Percentiles rank a stretch among this genome's conserved stretches.
phyloP scores from a whole-genome alignment of 2,888 invertebrate species.

The Caenorhabditis doughertyi region DNA sequence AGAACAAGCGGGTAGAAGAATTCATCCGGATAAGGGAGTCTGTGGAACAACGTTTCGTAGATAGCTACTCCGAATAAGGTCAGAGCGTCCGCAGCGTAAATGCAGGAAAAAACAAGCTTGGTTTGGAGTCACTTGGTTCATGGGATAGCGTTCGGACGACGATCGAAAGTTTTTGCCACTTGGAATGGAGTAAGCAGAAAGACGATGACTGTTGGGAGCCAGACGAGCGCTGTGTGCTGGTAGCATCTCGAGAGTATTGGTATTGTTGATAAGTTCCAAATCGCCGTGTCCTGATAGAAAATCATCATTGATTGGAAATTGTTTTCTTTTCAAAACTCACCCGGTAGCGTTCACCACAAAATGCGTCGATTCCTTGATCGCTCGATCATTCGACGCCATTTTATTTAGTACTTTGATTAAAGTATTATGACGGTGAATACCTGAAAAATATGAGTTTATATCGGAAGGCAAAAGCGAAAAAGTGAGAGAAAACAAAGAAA shows the following conservation, averaged over 20 bases:
- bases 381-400: background rate
- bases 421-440: slow-evolving; percentile 2
- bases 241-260: slow-evolving; percentile 94
- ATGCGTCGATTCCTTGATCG: slow-evolving; percentile 71
- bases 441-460: background rate
- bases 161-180: slow-evolving; percentile 73
- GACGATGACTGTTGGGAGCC: slow-evolving; percentile 88
- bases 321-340: slow-evolving; percentile 52
- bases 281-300: slow-evolving; percentile 87
- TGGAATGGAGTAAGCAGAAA: slow-evolving; percentile 76
- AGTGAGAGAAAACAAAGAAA: background rate
- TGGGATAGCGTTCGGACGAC: slow-evolving; percentile 71
- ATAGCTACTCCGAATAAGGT: slow-evolving; percentile 76
- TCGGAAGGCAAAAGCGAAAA: too few relatives aligned
- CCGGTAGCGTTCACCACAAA: slow-evolving; percentile 80
- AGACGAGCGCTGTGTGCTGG: slow-evolving; percentile 92
- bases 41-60: slow-evolving; percentile 72
- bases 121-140: slow-evolving; percentile 75
- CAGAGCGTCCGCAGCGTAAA: slow-evolving; percentile 74
- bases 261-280: slow-evolving; percentile 88
- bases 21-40: slow-evolving; percentile 74
- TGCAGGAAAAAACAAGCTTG: slow-evolving; percentile 75
- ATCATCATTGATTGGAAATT: background rate
- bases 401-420: slow-evolving; percentile 2
- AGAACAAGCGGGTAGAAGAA: slow-evolving; percentile 80